Conservation (phyloP, 2,797 vertebrate genomes). For the Clamator glandarius region DNA sequence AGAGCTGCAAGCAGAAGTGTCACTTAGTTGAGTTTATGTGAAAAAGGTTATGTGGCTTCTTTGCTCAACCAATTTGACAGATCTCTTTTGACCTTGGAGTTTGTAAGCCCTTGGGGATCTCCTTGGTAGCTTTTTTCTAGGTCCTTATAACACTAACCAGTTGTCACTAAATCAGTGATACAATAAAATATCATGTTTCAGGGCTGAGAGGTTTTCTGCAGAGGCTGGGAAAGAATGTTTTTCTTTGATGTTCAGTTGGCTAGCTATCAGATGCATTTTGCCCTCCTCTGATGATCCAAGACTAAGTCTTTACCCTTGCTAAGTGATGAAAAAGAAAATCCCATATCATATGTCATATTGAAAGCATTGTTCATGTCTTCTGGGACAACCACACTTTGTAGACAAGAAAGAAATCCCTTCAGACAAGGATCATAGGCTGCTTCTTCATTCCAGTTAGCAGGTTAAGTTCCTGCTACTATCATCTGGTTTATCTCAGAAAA, state of each 20-base stretch:
- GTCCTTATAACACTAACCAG: neutral
- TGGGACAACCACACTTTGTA: neutral
- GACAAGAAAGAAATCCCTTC: neutral
- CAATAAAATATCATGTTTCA: constrained; percentile 14
- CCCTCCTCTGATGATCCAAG: neutral
- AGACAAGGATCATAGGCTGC: neutral
- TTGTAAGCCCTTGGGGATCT: neutral
- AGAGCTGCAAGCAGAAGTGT: neutral
- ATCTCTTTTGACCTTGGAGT: neutral
- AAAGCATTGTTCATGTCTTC: neutral
- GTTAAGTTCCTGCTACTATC: neutral
- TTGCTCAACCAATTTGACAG: neutral
- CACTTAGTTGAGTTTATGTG: neutral
- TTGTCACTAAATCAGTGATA: neutral
- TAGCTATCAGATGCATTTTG: neutral
- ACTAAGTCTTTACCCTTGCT: neutral
- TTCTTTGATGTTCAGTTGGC: constrained; percentile 20
- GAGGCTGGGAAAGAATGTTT: neutral
- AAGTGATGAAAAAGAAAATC: constrained; percentile 46
- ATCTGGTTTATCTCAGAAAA: constrained; percentile 7
- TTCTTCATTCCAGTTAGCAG: neutral
- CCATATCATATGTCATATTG: neutral
- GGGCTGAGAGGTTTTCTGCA: neutral
- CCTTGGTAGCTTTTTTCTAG: neutral
- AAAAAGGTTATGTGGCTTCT: neutral